A percentile compares a stretch with the other conserved stretches of the same genome.
Conservation (phyloP, 2,797 vertebrate genomes). For the Esox lucius region DNA sequence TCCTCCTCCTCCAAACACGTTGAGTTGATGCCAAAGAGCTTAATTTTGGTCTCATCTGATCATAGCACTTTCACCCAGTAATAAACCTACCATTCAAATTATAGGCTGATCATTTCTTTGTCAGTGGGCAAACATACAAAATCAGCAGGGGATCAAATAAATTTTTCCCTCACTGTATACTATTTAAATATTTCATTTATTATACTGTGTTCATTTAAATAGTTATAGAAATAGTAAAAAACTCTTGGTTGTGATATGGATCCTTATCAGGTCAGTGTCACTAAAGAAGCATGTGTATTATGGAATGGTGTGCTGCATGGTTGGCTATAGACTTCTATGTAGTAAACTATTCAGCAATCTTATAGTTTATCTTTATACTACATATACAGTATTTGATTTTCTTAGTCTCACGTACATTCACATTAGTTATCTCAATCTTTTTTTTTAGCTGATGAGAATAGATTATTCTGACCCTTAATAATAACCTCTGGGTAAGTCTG, state of each 20-base stretch:
- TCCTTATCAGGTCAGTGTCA: background rate
- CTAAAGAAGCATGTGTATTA: background rate
- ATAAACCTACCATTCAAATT: no score
- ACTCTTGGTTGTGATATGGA: background rate
- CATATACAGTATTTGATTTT: background rate
- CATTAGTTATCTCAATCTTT: background rate
- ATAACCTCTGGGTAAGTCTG: slow-evolving; percentile 5
- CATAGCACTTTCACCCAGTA: no score
- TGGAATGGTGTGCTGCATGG: background rate
- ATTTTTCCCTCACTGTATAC: no score
- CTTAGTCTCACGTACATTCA: background rate
- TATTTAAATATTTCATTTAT: no score
- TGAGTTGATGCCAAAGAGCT: no score
- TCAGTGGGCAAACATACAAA: no score
- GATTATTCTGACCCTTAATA: background rate
- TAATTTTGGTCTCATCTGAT: no score
- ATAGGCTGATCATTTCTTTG: no score
- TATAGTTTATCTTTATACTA: background rate
- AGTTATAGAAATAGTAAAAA: no score
- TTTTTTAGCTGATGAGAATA: background rate
- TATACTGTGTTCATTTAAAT: background rate
- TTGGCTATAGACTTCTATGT: background rate
- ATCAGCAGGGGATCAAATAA: no score
- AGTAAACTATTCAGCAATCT: background rate
- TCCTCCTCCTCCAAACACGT: no score